Conservation (phyloP, 1,140 invertebrate genomes). For the Drosophila dunni region DNA sequence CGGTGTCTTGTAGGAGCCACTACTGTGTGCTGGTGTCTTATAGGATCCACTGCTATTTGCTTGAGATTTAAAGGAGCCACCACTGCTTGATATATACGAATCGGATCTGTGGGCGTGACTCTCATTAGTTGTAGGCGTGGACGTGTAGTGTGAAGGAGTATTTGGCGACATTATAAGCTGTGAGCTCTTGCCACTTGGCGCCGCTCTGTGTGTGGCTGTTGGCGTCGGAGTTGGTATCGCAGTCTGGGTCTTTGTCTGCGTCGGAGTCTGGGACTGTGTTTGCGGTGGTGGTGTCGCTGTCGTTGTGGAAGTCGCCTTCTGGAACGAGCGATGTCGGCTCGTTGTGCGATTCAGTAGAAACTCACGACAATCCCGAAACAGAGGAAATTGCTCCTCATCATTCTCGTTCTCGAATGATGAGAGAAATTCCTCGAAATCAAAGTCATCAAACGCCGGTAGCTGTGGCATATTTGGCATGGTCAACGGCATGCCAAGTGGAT, state of each 20-base stretch:
- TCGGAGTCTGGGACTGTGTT: slow-evolving; percentile 17
- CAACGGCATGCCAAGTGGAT: slow-evolving; percentile 42
- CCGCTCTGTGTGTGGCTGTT: slow-evolving; percentile 37
- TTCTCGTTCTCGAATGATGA: slow-evolving; percentile 86
- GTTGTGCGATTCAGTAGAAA: slow-evolving; percentile 81
- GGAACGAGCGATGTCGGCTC: slow-evolving; percentile 73
- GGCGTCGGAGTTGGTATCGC: slow-evolving; percentile 23
- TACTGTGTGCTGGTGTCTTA: slow-evolving; percentile 17
- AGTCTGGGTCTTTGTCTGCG: slow-evolving; percentile 29
- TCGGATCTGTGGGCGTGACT: slow-evolving; percentile 65
- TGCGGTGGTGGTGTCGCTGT: slow-evolving; percentile 9
- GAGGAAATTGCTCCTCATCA: slow-evolving; percentile 80
- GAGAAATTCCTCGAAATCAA: slow-evolving; percentile 86
- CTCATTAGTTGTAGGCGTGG: slow-evolving; percentile 43
- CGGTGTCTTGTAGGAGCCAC: slow-evolving; percentile 24
- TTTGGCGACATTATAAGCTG: slow-evolving; percentile 31
- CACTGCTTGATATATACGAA: slow-evolving; percentile 34
- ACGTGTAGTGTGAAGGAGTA: not conserved
- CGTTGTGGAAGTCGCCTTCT: slow-evolving; percentile 68
- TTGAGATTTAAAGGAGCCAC: slow-evolving; percentile 19
- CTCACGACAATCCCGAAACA: slow-evolving; percentile 83
- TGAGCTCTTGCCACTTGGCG: slow-evolving; percentile 17
- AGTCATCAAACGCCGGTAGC: slow-evolving; percentile 80
- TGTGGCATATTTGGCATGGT: slow-evolving; percentile 52
- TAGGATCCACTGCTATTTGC: slow-evolving; percentile 18